Conservation (phyloP, 2,797 vertebrate species). For the Crypturellus tataupa region DNA sequence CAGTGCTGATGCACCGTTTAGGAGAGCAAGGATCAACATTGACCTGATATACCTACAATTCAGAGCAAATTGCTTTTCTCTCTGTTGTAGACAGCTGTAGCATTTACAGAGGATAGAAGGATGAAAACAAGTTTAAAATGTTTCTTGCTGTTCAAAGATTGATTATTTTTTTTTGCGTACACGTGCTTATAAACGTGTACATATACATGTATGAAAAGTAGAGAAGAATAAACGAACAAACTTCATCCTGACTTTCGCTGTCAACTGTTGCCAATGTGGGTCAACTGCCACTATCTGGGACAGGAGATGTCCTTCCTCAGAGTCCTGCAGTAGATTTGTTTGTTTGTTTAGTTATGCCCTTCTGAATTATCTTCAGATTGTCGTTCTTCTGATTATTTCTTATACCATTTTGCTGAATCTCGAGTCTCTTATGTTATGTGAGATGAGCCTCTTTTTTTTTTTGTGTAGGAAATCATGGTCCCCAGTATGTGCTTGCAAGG, state of each 20-base stretch:
- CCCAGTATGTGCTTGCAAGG: background rate
- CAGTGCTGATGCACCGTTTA: rapidly evolving
- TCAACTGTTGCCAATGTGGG: background rate
- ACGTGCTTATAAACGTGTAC: background rate
- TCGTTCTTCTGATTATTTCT: background rate
- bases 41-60: background rate
- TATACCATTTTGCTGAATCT: background rate
- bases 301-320: background rate
- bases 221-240: background rate
- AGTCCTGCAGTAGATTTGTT: background rate
- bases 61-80: background rate
- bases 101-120: background rate
- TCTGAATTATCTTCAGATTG: background rate
- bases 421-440: background rate
- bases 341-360: background rate
- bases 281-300: background rate
- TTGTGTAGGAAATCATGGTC: background rate
- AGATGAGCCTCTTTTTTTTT: background rate
- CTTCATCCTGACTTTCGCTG: background rate
- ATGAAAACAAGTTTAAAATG: background rate
- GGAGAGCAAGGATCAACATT: background rate
- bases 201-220: background rate
- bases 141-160: background rate
- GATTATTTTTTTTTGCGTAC: background rate
- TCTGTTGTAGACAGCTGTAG: background rate